phyloP scores from a whole-genome alignment of 2,797 vertebrate genomes.

The Ptychobarbus kaznakovi region DNA sequence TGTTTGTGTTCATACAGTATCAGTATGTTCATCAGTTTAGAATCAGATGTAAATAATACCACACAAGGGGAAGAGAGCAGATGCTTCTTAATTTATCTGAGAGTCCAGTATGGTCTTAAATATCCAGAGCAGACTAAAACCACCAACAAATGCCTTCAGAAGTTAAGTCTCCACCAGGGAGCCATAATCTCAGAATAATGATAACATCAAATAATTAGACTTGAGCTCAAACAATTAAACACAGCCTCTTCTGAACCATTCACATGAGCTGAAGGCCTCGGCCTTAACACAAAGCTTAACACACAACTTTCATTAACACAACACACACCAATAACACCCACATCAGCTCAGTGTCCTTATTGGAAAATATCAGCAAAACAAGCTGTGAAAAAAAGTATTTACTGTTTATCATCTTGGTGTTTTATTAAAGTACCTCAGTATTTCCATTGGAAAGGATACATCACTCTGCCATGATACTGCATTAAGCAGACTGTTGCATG shows the following conservation, averaged over 20 bases:
- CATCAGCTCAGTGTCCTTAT: background rate
- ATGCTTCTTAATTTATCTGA: constrained; percentile 22
- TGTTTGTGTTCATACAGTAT: no score
- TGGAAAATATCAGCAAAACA: background rate
- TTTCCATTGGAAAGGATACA: background rate
- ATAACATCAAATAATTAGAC: constrained; percentile 44
- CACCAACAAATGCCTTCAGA: constrained; percentile 31
- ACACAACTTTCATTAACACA: background rate
- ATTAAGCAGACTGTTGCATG: background rate
- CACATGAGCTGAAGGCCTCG: background rate
- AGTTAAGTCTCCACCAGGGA: constrained; percentile 33
- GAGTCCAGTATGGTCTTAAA: constrained; percentile 27
- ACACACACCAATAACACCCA: background rate
- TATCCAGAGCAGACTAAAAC: constrained; percentile 12
- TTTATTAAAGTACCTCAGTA: background rate
- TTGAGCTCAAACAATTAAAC: constrained; percentile 34
- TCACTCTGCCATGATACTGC: background rate
- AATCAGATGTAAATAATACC: background rate
- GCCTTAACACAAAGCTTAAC: background rate
- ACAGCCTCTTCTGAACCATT: constrained; percentile 16
- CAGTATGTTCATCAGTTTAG: background rate
- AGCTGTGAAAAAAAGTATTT: background rate
- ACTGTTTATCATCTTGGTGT: background rate
- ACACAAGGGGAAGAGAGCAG: background rate
- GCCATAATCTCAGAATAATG: constrained; percentile 24